These are phyloP conservation scores for Homalodisca vitripennis DNA, from an alignment of 1,140 invertebrate species.

Conservation along the genomic window DNA sequence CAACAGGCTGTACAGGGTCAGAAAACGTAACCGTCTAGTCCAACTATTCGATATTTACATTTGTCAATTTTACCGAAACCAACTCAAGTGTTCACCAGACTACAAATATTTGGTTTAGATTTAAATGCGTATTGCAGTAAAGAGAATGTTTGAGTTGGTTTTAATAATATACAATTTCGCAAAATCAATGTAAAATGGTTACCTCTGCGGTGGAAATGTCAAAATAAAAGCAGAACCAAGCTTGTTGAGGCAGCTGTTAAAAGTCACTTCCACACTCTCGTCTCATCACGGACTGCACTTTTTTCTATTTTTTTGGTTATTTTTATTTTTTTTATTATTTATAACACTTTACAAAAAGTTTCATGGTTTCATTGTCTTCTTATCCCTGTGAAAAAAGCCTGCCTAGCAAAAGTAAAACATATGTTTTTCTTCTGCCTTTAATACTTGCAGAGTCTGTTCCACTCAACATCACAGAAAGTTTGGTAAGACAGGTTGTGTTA, in stretches of 20 bases:
- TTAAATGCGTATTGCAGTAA: constrained; percentile 15
- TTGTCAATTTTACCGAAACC: background rate
- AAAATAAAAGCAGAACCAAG: background rate
- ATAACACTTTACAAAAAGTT: constrained; percentile 22
- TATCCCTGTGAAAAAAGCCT: constrained; percentile 25
- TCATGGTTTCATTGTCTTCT: constrained; percentile 9
- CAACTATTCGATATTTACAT: background rate
- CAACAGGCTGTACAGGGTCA: constrained; percentile 3
- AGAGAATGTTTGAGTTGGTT: constrained; percentile 14
- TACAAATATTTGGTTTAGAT: constrained; percentile 1
- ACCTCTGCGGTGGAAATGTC: background rate
- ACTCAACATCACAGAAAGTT: constrained; percentile 20
- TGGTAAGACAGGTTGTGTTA: constrained; percentile 1
- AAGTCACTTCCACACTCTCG: constrained; percentile 9
- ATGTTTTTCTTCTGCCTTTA: constrained; percentile 5
- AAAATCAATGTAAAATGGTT: background rate
- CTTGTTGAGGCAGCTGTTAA: background rate
- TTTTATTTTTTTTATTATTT: constrained; percentile 11
- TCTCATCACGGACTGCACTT: constrained; percentile 5
- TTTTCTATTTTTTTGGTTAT: constrained; percentile 20
- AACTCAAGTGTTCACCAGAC: constrained; percentile 4
- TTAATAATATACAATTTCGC: background rate
- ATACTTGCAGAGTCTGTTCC: constrained; percentile 10
- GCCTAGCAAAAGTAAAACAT: constrained; percentile 4
- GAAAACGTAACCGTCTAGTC: background rate